Base-by-base conservation (phyloP, 2,113 vertebrate species). In the Pollachius pollachius region DNA sequence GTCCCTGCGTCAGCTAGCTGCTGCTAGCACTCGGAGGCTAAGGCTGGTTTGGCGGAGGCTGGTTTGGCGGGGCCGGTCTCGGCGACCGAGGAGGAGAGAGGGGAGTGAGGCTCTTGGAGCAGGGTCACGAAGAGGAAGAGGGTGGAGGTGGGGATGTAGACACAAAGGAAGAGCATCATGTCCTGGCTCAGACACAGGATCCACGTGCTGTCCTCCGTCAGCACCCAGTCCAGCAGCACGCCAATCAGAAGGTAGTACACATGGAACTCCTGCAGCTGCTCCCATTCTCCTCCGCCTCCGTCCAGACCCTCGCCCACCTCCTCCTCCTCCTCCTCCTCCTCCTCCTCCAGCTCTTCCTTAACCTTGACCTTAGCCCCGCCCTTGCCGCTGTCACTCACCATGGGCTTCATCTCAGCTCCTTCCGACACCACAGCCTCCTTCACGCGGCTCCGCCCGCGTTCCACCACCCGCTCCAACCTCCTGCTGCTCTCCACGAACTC, bases 401-500 rank as follows among this genome's bases (percentile, higher is more conserved):
- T 98, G 88, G 96, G 93, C 89, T 96, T 97, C 83, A 96, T 94
- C 90, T 97, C 96, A 71, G 94, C 93, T 87, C 94, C 87, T 81
- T 96, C 95, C 15, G 93, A 92, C 59, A 80, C 90, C 59, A 80
- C 90, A 37, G 89, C 91, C 82, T 88, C 93, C 70, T 94, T 93
- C 75, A 93, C 93, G 2, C 91, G 85, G 78, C 84, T 86, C 75
- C 94, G 91, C 84, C 96, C 96, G 77, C 95, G 94, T 85, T 95
- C 91, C 78, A 92, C 93, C 70, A 91, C 93, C 60, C 95, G 95
- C 90, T 95, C 91, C 70, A 95, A 85, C 85, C 93, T 95, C 82
- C 94, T 93, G 89, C 95, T 98, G 88, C 94, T 95, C 83, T 98
- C 96, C 89, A 98, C 96, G 78, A 98, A 98, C 84, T 99, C 97